Conservation (phyloP, 2,797 vertebrate genomes). For the Esox masquinongy region DNA sequence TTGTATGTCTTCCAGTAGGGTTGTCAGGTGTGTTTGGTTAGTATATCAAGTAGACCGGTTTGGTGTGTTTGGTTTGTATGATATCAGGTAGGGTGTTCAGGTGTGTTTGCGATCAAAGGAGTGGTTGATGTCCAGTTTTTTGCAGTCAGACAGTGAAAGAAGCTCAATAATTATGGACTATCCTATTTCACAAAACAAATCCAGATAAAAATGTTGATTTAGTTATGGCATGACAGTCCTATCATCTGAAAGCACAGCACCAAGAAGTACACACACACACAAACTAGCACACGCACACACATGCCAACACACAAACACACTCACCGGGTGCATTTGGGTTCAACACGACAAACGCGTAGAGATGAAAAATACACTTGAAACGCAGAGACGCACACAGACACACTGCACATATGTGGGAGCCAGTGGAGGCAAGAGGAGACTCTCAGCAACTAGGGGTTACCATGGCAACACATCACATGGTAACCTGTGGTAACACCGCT, state of each 20-base stretch:
- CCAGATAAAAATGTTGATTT: not conserved
- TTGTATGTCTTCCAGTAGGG: no score
- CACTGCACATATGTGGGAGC: not conserved
- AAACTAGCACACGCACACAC: not conserved
- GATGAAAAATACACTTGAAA: not conserved
- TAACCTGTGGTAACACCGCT: slow-evolving; percentile 39
- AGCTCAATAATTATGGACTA: not conserved
- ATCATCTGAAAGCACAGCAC: not conserved
- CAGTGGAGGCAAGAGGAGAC: not conserved
- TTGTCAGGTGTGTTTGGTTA: no score
- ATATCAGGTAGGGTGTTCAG: no score
- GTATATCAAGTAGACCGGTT: no score
- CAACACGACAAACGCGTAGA: not conserved
- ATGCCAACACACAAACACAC: not conserved
- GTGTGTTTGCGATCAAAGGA: no score
- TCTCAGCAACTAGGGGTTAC: slow-evolving; percentile 52
- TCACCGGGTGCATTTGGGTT: not conserved
- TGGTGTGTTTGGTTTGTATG: no score
- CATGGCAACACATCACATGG: slow-evolving; percentile 64
- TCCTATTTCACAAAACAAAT: not conserved
- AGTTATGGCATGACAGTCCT: not conserved
- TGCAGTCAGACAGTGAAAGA: no score
- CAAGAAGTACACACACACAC: not conserved
- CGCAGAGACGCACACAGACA: not conserved
- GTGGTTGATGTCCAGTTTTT: no score